These are phyloP conservation scores for Sitta europaea DNA, from an alignment of 2,113 vertebrate species.

Conservation along the genomic window DNA sequence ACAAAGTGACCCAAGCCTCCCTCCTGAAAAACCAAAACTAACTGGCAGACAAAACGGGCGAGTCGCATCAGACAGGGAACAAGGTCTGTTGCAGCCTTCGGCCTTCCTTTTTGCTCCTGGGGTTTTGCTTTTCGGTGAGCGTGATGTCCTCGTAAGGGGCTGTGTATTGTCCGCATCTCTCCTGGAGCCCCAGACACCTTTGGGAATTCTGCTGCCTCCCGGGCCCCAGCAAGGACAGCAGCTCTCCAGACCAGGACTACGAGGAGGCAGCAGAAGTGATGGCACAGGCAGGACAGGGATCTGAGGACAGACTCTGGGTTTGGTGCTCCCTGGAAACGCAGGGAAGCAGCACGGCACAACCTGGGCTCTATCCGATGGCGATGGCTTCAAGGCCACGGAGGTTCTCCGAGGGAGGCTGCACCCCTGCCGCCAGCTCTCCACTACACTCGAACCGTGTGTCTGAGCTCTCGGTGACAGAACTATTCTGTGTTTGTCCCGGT, in stretches of 20 bases:
- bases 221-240: neutral
- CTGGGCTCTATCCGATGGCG: fast-evolving
- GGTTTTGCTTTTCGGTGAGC: neutral
- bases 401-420: neutral
- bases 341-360: fast-evolving
- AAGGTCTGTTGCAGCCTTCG: neutral
- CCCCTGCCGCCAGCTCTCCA: fast-evolving
- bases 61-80: fast-evolving
- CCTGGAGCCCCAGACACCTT: fast-evolving
- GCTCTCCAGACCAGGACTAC: fast-evolving
- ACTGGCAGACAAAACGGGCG: neutral
- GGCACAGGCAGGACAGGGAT: neutral
- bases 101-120: neutral
- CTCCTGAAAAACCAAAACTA: neutral
- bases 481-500: no score
- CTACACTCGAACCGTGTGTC: fast-evolving
- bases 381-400: fast-evolving
- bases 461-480: no score
- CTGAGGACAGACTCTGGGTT: neutral
- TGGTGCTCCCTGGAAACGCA: neutral
- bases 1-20: neutral
- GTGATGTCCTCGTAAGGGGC: fast-evolving
- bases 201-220: neutral
- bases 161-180: fast-evolving
- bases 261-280: neutral